Percentiles rank a stretch among this genome's conserved stretches.
Evolutionary conservation across 2,888 invertebrate genomes (phyloP).

Genomic region (Cephonodes hylas): DNA sequence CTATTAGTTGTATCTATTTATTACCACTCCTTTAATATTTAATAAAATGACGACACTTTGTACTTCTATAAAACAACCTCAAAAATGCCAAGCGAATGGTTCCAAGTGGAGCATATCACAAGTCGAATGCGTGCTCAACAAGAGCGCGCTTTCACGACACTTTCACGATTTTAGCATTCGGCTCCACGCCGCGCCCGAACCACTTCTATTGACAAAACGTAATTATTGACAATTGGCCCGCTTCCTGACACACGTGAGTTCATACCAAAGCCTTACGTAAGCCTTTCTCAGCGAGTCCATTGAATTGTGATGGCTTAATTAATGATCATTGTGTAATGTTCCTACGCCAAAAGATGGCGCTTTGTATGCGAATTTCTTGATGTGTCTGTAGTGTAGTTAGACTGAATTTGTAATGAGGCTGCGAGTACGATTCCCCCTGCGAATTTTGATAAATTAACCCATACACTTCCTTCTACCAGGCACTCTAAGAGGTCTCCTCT

Average conservation of each 20-base stretch:
- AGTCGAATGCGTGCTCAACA: constrained; percentile 11
- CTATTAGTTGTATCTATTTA: too few relatives aligned
- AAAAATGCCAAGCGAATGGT: background rate
- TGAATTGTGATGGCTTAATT: background rate
- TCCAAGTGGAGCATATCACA: constrained; percentile 2
- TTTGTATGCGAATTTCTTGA: too few relatives aligned
- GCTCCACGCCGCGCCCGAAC: constrained; percentile 23
- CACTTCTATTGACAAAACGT: constrained; percentile 10
- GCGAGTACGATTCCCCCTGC: too few relatives aligned
- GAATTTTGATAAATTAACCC: too few relatives aligned
- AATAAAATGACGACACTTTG: too few relatives aligned
- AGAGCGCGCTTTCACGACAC: constrained; percentile 57
- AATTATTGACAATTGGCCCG: background rate
- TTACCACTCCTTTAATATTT: too few relatives aligned
- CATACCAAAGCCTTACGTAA: background rate
- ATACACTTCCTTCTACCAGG: too few relatives aligned
- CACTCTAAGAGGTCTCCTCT: too few relatives aligned
- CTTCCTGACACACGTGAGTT: background rate
- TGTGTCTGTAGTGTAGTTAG: too few relatives aligned
- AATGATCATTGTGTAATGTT: background rate
- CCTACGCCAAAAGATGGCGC: too few relatives aligned
- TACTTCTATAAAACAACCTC: too few relatives aligned
- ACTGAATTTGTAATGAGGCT: too few relatives aligned
- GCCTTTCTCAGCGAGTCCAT: background rate
- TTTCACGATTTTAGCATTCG: constrained; percentile 66